Conservation (phyloP, 2,113 vertebrate genomes). For the Anseranas semipalmata region DNA sequence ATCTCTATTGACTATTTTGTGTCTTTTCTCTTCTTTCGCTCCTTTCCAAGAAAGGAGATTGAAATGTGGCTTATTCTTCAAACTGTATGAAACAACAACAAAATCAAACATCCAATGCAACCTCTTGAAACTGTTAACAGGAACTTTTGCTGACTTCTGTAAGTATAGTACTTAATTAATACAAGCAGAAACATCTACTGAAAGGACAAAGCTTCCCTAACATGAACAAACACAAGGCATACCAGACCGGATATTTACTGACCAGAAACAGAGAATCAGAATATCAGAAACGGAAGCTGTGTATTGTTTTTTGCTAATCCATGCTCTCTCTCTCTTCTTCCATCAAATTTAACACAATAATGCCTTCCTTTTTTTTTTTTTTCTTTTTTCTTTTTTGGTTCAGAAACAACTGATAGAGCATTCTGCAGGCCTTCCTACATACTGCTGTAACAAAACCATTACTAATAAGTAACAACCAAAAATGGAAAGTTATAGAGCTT, state of each 20-base stretch:
- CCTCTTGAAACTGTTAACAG: not conserved
- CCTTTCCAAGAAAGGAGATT: not conserved
- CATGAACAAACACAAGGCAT: not conserved
- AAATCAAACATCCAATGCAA: not conserved
- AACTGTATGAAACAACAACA: not conserved
- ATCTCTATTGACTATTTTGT: fast-evolving
- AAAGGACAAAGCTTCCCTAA: not conserved
- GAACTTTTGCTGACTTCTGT: not conserved
- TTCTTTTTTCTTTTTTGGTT: not conserved
- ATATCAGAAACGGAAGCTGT: not conserved
- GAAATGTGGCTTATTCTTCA: not conserved
- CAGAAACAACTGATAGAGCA: fast-evolving
- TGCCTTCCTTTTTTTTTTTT: fast-evolving
- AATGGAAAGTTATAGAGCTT: not conserved
- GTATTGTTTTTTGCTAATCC: not conserved
- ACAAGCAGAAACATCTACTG: not conserved
- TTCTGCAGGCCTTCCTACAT: not conserved
- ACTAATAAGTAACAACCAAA: not conserved
- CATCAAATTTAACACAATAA: not conserved
- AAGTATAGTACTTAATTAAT: not conserved
- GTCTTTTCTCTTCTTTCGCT: not conserved
- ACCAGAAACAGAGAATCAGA: not conserved
- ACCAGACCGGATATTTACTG: not conserved
- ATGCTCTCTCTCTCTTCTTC: not conserved
- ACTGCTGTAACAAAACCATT: not conserved